Evolutionary conservation across 2,888 invertebrate species (phyloP).

Genomic region (Frankliniella intonsa): DNA sequence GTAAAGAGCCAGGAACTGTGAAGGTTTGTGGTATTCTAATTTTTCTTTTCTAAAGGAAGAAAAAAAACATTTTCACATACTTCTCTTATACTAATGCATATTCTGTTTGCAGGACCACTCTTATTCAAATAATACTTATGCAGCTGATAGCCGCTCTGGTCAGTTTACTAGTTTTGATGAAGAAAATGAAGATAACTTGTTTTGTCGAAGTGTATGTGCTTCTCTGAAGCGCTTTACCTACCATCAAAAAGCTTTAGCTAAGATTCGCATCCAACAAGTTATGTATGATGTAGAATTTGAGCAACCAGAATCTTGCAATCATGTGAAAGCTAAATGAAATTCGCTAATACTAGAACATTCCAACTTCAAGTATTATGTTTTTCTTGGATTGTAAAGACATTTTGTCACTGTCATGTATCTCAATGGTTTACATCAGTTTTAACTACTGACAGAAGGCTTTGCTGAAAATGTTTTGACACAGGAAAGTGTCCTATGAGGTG

Average conservation of each 20-base stretch:
- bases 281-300: constrained; percentile 35
- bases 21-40: not conserved
- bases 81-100: not conserved
- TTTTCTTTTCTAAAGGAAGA: not conserved
- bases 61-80: not conserved
- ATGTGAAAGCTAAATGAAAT: not conserved
- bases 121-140: not conserved
- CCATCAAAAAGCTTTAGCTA: constrained; percentile 35
- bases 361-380: not conserved
- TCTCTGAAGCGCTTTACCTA: constrained; percentile 34
- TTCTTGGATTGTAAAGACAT: not conserved
- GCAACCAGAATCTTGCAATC: not conserved
- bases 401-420: not conserved
- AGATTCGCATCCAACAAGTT: constrained; percentile 35
- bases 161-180: not conserved
- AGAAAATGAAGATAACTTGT: constrained; percentile 33
- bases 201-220: constrained; percentile 36
- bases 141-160: not conserved
- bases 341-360: not conserved
- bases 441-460: not conserved
- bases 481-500: too few relatives aligned
- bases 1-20: not conserved
- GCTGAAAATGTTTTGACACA: too few relatives aligned
- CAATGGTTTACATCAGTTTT: not conserved
- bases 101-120: not conserved